Conservation (phyloP, 64 coral and sea anemone species). For the Catalaphyllia jardinei region DNA sequence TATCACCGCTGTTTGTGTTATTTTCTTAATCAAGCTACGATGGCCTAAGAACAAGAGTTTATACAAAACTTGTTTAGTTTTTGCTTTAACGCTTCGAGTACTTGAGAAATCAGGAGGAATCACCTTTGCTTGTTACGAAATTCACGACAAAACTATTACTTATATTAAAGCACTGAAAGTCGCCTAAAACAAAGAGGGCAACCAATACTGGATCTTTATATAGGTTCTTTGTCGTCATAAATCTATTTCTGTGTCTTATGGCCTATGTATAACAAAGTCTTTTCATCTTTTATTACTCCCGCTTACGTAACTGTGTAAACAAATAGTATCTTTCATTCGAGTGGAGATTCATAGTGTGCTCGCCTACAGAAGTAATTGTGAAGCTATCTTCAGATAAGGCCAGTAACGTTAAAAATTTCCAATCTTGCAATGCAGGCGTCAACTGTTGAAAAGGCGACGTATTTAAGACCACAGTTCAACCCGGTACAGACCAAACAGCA, state of each 20-base stretch:
- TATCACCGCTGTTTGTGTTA: too few relatives aligned
- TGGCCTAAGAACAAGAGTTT: too few relatives aligned
- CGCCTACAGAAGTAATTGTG: too few relatives aligned
- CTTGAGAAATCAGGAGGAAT: not conserved
- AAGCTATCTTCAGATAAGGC: too few relatives aligned
- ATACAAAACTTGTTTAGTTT: too few relatives aligned
- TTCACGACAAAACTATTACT: not conserved
- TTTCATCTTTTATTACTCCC: too few relatives aligned
- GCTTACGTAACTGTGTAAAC: too few relatives aligned
- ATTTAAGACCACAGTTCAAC: not conserved
- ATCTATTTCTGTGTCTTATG: not conserved
- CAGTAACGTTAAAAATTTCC: too few relatives aligned
- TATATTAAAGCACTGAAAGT: not conserved
- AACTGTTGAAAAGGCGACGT: conserved; percentile 4
- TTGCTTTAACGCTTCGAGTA: not conserved
- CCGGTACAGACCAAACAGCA: not conserved
- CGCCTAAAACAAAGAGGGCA: not conserved
- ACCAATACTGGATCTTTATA: not conserved
- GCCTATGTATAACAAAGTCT: too few relatives aligned
- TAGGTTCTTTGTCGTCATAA: not conserved
- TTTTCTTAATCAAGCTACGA: too few relatives aligned
- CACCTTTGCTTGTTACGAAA: not conserved
- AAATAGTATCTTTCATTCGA: too few relatives aligned
- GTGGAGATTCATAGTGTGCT: too few relatives aligned
- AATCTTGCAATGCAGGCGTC: conserved; percentile 37